A percentile compares a stretch with the other conserved stretches of the same genome.
phyloP scores from a whole-genome alignment of 2,888 invertebrate genomes.

The Leptogaster cylindrica region DNA sequence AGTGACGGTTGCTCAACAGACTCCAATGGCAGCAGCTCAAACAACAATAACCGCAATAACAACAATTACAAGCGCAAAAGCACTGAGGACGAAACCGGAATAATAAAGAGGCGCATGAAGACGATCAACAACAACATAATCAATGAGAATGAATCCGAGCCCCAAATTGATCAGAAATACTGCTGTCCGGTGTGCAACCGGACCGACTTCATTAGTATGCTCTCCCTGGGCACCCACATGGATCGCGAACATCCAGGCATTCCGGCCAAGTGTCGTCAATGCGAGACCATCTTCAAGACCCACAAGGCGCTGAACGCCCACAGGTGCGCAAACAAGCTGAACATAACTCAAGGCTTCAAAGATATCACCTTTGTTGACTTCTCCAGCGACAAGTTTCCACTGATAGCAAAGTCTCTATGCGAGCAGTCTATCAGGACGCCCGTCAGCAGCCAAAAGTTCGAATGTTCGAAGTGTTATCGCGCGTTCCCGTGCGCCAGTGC shows the following conservation, averaged over 20 bases:
- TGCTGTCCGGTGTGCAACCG: constrained; percentile 71
- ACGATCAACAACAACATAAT: constrained; percentile 55
- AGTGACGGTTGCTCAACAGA: constrained; percentile 66
- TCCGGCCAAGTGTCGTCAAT: constrained; percentile 74
- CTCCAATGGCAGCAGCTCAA: constrained; percentile 60
- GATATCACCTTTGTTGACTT: constrained; percentile 82
- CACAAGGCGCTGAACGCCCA: constrained; percentile 75
- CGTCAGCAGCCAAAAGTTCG: constrained; percentile 68
- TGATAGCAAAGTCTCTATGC: constrained; percentile 76
- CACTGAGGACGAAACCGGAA: constrained; percentile 52
- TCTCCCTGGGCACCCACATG: constrained; percentile 70
- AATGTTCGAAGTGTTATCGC: constrained; percentile 73
- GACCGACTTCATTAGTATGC: constrained; percentile 67
- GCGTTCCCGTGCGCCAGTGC: constrained; percentile 76
- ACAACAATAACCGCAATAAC: constrained; percentile 59
- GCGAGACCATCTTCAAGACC: constrained; percentile 76
- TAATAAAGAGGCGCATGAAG: constrained; percentile 55
- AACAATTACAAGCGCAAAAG: constrained; percentile 56
- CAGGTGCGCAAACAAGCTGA: constrained; percentile 65
- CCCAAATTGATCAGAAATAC: constrained; percentile 52
- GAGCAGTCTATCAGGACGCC: constrained; percentile 70
- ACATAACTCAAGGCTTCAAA: constrained; percentile 66
- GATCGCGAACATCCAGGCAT: constrained; percentile 72
- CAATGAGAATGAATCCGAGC: constrained; percentile 45
- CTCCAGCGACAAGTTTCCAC: constrained; percentile 78